A percentile compares a stretch with the other conserved stretches of the same genome.
These are phyloP conservation scores for Calliopsis andreniformis DNA, from an alignment of 1,140 invertebrate genomes.

Conservation along the genomic window DNA sequence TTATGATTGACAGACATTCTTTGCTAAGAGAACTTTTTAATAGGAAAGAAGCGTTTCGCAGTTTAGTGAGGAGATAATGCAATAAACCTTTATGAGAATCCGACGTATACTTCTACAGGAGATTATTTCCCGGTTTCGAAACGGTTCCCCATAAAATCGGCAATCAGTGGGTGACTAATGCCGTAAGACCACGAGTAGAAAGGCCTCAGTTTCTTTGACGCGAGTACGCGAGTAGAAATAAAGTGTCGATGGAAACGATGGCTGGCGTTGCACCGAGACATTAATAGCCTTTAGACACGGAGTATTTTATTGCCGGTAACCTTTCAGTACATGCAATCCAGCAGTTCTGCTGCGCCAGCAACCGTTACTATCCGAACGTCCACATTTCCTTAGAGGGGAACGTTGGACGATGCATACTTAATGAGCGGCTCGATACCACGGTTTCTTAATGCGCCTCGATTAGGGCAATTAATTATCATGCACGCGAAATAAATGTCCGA, in stretches of 20 bases:
- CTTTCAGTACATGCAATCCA: conserved; percentile 58
- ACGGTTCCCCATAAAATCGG: conserved; percentile 30
- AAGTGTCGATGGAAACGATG: conserved; percentile 65
- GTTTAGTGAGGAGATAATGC: neutral
- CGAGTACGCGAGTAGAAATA: conserved; percentile 57
- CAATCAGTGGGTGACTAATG: conserved; percentile 44
- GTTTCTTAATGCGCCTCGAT: conserved; percentile 68
- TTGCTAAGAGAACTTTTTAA: neutral
- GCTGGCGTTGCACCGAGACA: conserved; percentile 58
- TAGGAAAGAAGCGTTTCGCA: neutral
- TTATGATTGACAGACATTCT: neutral
- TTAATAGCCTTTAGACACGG: conserved; percentile 65
- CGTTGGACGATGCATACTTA: conserved; percentile 63
- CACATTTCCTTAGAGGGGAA: conserved; percentile 63
- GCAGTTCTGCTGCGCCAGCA: conserved; percentile 51
- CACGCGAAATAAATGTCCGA: conserved; percentile 46
- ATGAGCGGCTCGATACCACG: conserved; percentile 55
- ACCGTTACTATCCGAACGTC: conserved; percentile 55
- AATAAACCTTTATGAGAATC: neutral
- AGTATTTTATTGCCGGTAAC: conserved; percentile 65
- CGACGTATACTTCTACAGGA: conserved; percentile 25
- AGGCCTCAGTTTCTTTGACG: conserved; percentile 47
- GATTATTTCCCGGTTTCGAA: conserved; percentile 34
- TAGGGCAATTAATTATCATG: conserved; percentile 67
- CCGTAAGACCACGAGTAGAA: conserved; percentile 27